Conservation (phyloP, 2,113 vertebrate genomes). For the Pristiophorus japonicus region DNA sequence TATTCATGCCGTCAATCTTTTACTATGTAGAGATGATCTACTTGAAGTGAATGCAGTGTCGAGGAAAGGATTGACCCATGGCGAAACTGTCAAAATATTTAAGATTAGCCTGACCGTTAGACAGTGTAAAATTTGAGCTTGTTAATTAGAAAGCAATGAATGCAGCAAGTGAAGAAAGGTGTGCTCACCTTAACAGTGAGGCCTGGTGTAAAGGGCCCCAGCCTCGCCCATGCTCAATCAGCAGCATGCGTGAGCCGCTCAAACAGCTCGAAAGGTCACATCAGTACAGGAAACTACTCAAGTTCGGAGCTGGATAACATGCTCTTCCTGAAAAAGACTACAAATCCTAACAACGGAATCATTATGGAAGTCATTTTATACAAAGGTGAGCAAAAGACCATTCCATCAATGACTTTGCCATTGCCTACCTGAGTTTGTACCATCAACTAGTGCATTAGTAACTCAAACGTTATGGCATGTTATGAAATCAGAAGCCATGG, state of each 20-base stretch:
- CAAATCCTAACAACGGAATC: slow-evolving; percentile 72
- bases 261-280: slow-evolving; percentile 62
- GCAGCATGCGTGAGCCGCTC: slow-evolving; percentile 70
- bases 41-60: too few relatives aligned
- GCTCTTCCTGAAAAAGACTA: slow-evolving; percentile 45
- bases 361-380: slow-evolving; percentile 79
- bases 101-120: slow-evolving; percentile 62
- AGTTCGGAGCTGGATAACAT: slow-evolving; percentile 53
- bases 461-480: neutral
- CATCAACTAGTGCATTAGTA: neutral
- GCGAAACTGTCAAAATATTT: slow-evolving; percentile 82
- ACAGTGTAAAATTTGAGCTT: neutral
- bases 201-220: slow-evolving; percentile 70
- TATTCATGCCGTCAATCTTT: too few relatives aligned
- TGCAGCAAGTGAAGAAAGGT: slow-evolving; percentile 79
- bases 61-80: too few relatives aligned
- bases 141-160: neutral
- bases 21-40: too few relatives aligned
- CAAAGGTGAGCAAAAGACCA: slow-evolving; percentile 68
- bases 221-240: slow-evolving; percentile 55
- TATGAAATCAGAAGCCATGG: too few relatives aligned
- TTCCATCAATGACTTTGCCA: neutral
- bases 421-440: too few relatives aligned
- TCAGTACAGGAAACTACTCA: slow-evolving; percentile 56
- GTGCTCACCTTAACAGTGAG: slow-evolving; percentile 82